Conservation (phyloP, 2,113 vertebrate species). For the Uria aalge region DNA sequence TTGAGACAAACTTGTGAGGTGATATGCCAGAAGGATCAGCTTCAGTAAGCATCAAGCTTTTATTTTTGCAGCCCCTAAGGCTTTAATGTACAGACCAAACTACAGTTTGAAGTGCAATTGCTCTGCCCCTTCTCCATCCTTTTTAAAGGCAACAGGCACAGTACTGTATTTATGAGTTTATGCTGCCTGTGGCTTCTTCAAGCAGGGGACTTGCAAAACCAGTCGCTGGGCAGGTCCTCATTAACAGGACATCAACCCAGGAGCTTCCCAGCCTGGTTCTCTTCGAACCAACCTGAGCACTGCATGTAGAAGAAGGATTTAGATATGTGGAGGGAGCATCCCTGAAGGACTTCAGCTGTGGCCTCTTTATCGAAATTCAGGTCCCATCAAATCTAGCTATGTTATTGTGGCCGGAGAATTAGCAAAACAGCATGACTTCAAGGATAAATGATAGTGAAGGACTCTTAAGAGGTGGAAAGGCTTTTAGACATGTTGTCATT, state of each 20-base stretch:
- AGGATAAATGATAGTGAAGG: neutral
- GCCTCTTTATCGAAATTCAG: neutral
- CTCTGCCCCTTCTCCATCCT: neutral
- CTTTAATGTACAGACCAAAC: neutral
- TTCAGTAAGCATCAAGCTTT: neutral
- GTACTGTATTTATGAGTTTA: neutral
- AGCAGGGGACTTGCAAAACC: neutral
- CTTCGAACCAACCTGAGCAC: neutral
- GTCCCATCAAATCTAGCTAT: neutral
- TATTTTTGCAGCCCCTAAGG: neutral
- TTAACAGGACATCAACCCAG: neutral
- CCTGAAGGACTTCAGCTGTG: neutral
- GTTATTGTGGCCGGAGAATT: neutral
- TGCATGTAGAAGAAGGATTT: neutral
- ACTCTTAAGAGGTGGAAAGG: neutral
- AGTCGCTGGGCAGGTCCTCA: neutral
- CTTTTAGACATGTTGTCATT: neutral
- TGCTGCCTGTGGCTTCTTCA: neutral
- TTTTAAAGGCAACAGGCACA: neutral
- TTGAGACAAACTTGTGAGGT: neutral
- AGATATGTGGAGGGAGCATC: neutral
- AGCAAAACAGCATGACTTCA: neutral
- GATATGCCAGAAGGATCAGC: neutral
- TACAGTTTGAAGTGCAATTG: neutral
- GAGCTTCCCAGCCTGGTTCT: neutral